These are phyloP conservation scores for Adelosebastes latens DNA, from an alignment of 2,797 vertebrate genomes.

Conservation along the genomic window DNA sequence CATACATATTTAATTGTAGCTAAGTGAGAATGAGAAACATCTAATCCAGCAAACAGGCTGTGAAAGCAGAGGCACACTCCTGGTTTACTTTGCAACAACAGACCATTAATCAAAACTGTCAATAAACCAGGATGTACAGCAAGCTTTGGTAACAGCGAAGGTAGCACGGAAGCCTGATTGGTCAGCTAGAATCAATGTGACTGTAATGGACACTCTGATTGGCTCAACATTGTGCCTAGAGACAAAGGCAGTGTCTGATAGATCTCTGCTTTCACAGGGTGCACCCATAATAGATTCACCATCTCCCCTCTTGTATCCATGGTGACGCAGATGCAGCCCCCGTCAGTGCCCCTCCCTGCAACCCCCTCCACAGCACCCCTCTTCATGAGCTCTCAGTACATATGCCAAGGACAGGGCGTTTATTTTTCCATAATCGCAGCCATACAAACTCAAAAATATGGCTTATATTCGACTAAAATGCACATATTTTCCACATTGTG, in stretches of 20 bases:
- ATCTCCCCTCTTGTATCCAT: conserved; percentile 62
- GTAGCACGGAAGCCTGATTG: conserved; percentile 50
- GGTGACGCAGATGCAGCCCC: conserved; percentile 67
- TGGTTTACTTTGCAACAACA: conserved; percentile 5
- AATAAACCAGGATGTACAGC: conserved; percentile 15
- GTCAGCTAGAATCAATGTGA: conserved; percentile 47
- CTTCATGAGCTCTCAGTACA: conserved; percentile 27
- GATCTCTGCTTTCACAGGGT: conserved; percentile 46
- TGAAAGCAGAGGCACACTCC: not conserved
- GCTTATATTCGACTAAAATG: not conserved
- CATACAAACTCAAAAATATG: not conserved
- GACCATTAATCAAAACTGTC: conserved; percentile 26
- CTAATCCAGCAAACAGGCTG: conserved; percentile 1
- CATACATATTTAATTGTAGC: not conserved
- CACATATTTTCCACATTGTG: not conserved
- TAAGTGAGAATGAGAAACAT: not conserved
- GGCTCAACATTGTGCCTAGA: conserved; percentile 59
- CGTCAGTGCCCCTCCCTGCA: conserved; percentile 38
- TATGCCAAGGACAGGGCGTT: conserved; percentile 32
- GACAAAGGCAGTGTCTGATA: conserved; percentile 63
- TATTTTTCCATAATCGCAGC: not conserved
- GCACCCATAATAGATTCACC: conserved; percentile 64
- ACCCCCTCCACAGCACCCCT: conserved; percentile 20
- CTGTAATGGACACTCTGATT: conserved; percentile 59
- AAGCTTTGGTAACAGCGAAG: conserved; percentile 32